These are phyloP conservation scores for Dicyrtoma fusca DNA, from an alignment of 2,888 invertebrate genomes.

Conservation along the genomic window DNA sequence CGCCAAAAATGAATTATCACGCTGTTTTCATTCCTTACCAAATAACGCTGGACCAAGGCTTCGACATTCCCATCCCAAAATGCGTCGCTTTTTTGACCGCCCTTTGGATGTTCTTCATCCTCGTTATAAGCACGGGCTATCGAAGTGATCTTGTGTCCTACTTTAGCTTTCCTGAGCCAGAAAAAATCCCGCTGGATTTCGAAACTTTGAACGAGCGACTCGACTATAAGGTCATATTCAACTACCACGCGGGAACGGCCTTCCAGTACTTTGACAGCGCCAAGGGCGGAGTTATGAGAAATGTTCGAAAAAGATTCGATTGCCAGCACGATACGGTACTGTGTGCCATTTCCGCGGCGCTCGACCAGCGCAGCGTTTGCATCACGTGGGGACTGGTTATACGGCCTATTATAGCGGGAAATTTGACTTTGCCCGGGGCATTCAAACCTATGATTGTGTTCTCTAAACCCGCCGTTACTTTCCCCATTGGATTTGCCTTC, in stretches of 20 bases:
- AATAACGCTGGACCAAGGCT: constrained; percentile 15
- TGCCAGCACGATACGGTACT: neutral
- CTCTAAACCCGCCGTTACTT: constrained; percentile 14
- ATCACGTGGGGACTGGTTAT: constrained; percentile 3
- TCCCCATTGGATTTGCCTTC: constrained; percentile 9
- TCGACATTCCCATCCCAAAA: constrained; percentile 10
- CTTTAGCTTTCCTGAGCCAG: neutral
- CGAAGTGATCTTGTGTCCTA: constrained; percentile 7
- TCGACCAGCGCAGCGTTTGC: constrained; percentile 1
- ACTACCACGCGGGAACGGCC: constrained; percentile 8
- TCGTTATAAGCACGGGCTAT: constrained; percentile 24
- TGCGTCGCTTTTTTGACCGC: neutral
- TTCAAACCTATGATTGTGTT: constrained; percentile 5
- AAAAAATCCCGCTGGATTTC: constrained; percentile 14
- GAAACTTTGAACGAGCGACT: neutral
- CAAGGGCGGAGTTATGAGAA: neutral
- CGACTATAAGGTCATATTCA: constrained; percentile 16
- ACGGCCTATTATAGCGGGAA: neutral
- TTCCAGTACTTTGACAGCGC: constrained; percentile 26
- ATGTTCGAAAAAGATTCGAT: constrained; percentile 1
- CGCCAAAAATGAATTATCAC: neutral
- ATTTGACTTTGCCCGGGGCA: constrained; percentile 11
- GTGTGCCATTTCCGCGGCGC: constrained; percentile 8
- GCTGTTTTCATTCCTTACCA: constrained; percentile 12
- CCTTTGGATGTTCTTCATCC: constrained; percentile 17